Base-by-base conservation (phyloP, 2,797 vertebrate genomes). In the Catostomus latipinnis region DNA sequence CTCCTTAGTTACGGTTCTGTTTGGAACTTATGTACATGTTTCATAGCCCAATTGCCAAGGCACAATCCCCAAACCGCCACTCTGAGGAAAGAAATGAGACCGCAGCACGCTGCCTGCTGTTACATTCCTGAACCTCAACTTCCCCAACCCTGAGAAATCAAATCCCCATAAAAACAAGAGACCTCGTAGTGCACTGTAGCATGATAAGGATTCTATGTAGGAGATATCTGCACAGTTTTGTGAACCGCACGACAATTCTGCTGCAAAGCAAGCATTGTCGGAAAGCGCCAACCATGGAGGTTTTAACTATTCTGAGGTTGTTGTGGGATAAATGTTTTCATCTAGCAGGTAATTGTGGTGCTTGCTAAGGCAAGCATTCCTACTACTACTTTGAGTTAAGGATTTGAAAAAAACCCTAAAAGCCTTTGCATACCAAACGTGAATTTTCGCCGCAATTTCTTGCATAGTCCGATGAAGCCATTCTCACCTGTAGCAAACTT, bases 1-100 rank as follows among this genome's bases (percentile, higher is more conserved):
- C 81, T 83, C 84, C 81, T 87, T 86, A 83, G 80, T 83, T 78
- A 83, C 84, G 48, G 83, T 52, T 77, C 53, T 88, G 86, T 87
- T 87, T 82, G 85, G 80, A 82, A 80, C 74, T 81, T 74, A 85
- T 75, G 82, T 81, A 71, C 81, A 78, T 71, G 80, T 83, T 80
- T 78, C 61, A 77, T 76, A 48, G 57, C 74, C 53, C 70, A 9
- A 56, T 73, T 85, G 79, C 78, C 83, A 87, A 84, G 80, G 63
- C 74, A 77, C 34, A 63, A 73, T 76, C 83, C 82, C 77, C 52
- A 78, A 66, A 22, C 70, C 58, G 56, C 70, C 71, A 63, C 52
- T 79, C 72, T 71, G 34, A 16, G 56, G n/a, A 63, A 10, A 67
- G 74, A 46, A 71, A 63, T 80, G 60, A 80, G 46, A 67, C 76